A percentile compares a stretch with the other conserved stretches of the same genome.
Evolutionary conservation across 2,797 vertebrate species (phyloP).

Genomic region (Luscinia luscinia): DNA sequence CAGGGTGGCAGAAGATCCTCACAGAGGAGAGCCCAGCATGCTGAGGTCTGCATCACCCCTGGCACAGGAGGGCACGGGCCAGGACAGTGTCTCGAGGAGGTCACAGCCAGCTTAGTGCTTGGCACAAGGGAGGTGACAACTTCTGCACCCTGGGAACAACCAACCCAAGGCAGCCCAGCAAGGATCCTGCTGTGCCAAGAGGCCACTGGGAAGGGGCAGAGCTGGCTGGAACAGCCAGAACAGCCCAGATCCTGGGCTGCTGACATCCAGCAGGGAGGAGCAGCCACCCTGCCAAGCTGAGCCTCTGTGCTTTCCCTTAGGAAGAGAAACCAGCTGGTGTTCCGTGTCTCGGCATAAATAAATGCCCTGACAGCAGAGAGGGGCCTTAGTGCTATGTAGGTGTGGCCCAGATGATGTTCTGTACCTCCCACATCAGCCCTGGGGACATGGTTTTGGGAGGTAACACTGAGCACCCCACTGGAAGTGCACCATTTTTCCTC

Average conservation of each 20-base stretch:
- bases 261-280: not conserved
- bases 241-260: not conserved
- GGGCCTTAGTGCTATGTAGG: rapidly evolving
- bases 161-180: not conserved
- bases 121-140: not conserved
- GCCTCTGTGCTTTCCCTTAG: not conserved
- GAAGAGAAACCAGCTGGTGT: not conserved
- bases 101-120: not conserved
- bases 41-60: not conserved
- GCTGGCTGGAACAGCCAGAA: not conserved
- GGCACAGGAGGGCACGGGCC: not conserved
- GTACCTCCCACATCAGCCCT: not conserved
- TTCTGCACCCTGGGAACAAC: rapidly evolving
- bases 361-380: not conserved
- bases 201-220: not conserved
- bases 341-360: not conserved
- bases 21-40: rapidly evolving
- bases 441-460: not conserved
- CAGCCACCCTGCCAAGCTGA: rapidly evolving
- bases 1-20: not conserved
- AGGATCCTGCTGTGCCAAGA: not conserved
- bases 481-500: not conserved
- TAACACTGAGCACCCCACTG: no score
- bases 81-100: not conserved
- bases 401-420: rapidly evolving